A percentile compares a stretch with the other conserved stretches of the same genome.
Conservation (phyloP, 2,797 vertebrate genomes). For the Poecilia gillii region DNA sequence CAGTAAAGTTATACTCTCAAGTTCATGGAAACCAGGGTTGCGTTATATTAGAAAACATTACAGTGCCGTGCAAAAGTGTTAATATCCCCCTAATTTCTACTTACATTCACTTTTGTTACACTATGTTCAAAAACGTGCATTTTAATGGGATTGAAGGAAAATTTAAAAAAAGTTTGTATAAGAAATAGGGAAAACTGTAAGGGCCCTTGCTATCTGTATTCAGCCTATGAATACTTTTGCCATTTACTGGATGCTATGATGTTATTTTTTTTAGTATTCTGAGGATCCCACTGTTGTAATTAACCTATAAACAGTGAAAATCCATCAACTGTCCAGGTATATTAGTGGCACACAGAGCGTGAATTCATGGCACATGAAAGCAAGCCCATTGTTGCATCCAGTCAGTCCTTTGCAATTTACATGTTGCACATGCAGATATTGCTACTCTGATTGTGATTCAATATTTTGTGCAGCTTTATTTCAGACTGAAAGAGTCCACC, state of each 20-base stretch:
- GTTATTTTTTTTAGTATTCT: neutral
- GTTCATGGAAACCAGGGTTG: neutral
- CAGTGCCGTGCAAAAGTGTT: neutral
- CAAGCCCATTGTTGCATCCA: neutral
- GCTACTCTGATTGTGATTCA: neutral
- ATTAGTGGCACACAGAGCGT: neutral
- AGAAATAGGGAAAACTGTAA: neutral
- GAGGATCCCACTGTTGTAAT: neutral
- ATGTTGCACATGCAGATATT: neutral
- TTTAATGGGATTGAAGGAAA: neutral
- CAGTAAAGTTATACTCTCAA: neutral
- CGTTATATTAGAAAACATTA: neutral
- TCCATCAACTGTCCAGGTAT: neutral
- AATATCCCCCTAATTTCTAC: neutral
- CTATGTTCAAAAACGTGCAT: no score
- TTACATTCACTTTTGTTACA: no score
- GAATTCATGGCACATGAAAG: neutral
- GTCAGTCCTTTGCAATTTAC: neutral
- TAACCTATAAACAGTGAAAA: neutral
- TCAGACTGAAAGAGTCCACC: neutral
- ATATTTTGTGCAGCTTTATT: slow-evolving; percentile 1
- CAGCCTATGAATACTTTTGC: neutral
- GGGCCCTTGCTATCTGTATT: neutral
- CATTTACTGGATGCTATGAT: neutral
- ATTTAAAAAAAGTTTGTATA: neutral